Evolutionary conservation across 2,888 invertebrate genomes (phyloP).

Genomic region (Phyllotreta cruciferae): DNA sequence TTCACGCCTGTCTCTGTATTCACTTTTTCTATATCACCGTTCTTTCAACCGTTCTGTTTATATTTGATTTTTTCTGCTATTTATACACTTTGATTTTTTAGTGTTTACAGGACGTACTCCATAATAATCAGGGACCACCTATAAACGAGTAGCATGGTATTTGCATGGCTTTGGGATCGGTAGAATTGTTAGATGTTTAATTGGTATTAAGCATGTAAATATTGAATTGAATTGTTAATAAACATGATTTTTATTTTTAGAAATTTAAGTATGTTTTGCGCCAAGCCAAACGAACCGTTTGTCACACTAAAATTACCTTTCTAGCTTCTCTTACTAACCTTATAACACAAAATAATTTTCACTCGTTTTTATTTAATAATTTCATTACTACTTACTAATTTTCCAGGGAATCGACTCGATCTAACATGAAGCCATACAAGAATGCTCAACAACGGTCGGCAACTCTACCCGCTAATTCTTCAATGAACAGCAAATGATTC

Average conservation of each 20-base stretch:
- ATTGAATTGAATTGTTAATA: background rate
- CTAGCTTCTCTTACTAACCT: too few species aligned
- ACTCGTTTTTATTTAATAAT: too few species aligned
- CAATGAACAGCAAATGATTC: constrained; percentile 67
- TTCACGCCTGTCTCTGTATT: background rate
- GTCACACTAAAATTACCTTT: background rate
- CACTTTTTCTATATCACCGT: background rate
- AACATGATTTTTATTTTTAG: background rate
- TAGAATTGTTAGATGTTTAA: constrained; percentile 4
- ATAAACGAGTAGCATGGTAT: constrained; percentile 25
- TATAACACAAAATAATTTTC: too few species aligned
- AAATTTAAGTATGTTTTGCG: constrained; percentile 1
- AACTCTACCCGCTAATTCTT: constrained; percentile 85
- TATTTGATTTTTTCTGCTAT: background rate
- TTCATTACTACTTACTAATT: constrained; percentile 23
- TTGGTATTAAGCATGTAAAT: constrained; percentile 6
- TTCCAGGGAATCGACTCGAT: constrained; percentile 78
- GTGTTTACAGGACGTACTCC: constrained; percentile 40
- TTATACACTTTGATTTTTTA: constrained; percentile 15
- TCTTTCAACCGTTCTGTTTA: background rate
- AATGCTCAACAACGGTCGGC: constrained; percentile 83
- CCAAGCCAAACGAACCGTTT: constrained; percentile 1
- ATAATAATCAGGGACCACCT: constrained; percentile 39
- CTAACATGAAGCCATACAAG: constrained; percentile 76
- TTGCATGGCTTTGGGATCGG: constrained; percentile 28